Evolutionary conservation across 1,140 invertebrate species (phyloP), one percentile per base, ranked within the genome.

Genomic region (Akabosia matsudoensis): DNA sequence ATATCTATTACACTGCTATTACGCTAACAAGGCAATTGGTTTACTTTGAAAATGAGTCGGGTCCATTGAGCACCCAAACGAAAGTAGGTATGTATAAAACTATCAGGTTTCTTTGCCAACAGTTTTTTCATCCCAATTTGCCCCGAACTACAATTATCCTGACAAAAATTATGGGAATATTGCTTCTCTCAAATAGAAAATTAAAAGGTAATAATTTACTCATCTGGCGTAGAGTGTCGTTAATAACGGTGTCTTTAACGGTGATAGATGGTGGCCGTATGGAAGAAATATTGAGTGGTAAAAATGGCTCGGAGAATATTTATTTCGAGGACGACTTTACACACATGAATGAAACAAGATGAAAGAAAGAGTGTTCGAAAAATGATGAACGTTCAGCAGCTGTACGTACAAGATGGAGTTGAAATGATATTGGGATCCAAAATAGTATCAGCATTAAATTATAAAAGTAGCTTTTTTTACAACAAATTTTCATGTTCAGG

Each of bases 401-500:
- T 31, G 26, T 14, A 67, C 26, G 4, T 13, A 67, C 31, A 30
- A 22, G 26, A 67, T 30, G 61, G 61, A 30, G n/a, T n/a, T n/a
- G n/a, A n/a, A n/a, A n/a, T n/a, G n/a, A n/a, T n/a, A n/a, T n/a
- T n/a, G n/a, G n/a, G n/a, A n/a, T n/a, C n/a, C n/a, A n/a, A n/a
- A n/a, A n/a, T n/a, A n/a, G n/a, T n/a, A n/a, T n/a, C n/a, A 67
- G 61, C 61, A 67, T 67, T 67, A 67, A 67, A 67, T 67, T n/a
- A n/a, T n/a, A n/a, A n/a, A n/a, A n/a, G n/a, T n/a, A n/a, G n/a
- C n/a, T n/a, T n/a, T n/a, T n/a, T n/a, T n/a, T n/a, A n/a, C n/a
- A n/a, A n/a, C n/a, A n/a, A n/a, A n/a, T n/a, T n/a, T n/a, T n/a
- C n/a, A n/a, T n/a, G n/a, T n/a, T n/a, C n/a, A n/a, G n/a, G n/a